phyloP scores from a whole-genome alignment of 2,888 invertebrate genomes.

The Thereva unica region DNA sequence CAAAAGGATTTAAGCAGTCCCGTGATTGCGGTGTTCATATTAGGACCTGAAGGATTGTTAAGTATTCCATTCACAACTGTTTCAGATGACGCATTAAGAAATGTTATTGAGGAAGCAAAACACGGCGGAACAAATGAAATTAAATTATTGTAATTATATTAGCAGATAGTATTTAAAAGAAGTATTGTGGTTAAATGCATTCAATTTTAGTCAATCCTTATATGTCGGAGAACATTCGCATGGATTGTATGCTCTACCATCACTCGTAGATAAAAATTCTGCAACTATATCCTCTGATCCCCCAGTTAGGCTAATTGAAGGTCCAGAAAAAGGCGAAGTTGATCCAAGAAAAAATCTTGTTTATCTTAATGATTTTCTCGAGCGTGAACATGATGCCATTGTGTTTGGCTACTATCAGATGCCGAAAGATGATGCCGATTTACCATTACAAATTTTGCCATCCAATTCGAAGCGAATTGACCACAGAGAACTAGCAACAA shows the following conservation, averaged over 20 bases:
- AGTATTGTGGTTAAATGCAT: neutral
- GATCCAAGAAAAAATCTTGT: slow-evolving; percentile 53
- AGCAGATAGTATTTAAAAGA: neutral
- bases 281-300: slow-evolving; percentile 78
- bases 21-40: slow-evolving; percentile 84
- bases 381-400: slow-evolving; percentile 52
- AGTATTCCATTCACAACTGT: slow-evolving; percentile 88
- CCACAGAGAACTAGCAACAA: slow-evolving; percentile 52
- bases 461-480: slow-evolving; percentile 38
- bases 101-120: slow-evolving; percentile 66
- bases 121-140: slow-evolving; percentile 66
- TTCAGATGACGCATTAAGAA: slow-evolving; percentile 81
- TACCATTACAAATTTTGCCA: slow-evolving; percentile 53
- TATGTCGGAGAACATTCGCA: slow-evolving; percentile 86
- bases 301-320: slow-evolving; percentile 74
- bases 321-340: slow-evolving; percentile 51
- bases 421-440: slow-evolving; percentile 63
- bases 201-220: slow-evolving; percentile 74
- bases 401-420: slow-evolving; percentile 71
- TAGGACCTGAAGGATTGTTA: slow-evolving; percentile 76
- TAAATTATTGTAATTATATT: slow-evolving; percentile 63
- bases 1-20: slow-evolving; percentile 85
- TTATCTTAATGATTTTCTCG: slow-evolving; percentile 59
- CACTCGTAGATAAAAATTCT: slow-evolving; percentile 87
- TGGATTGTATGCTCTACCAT: slow-evolving; percentile 90